Evolutionary conservation across 2,113 vertebrate genomes (phyloP).

Genomic region (Centropristis striata): DNA sequence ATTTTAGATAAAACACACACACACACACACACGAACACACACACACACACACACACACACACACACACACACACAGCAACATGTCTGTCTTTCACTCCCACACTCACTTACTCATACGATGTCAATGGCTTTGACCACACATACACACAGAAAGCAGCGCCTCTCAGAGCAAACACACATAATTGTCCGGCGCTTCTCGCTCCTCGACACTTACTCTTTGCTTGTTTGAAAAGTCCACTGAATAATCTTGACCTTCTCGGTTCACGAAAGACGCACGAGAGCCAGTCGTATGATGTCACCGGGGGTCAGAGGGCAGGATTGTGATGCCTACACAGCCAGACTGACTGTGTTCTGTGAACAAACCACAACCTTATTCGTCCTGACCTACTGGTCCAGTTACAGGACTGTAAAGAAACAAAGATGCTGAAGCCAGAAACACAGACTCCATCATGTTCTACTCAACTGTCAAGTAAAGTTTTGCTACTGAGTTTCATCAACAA

Average conservation of each 20-base stretch:
- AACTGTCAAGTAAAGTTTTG: background rate
- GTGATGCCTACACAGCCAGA: slow-evolving; percentile 71
- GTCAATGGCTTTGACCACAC: slow-evolving; percentile 25
- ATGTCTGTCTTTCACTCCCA: slow-evolving; percentile 12
- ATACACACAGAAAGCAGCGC: slow-evolving; percentile 50
- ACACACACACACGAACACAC: background rate
- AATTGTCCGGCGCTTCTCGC: slow-evolving; percentile 59
- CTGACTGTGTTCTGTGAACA: slow-evolving; percentile 54
- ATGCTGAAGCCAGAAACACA: slow-evolving; percentile 44
- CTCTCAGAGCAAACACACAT: slow-evolving; percentile 70
- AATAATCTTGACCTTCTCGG: slow-evolving; percentile 78
- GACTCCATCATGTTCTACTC: slow-evolving; percentile 37
- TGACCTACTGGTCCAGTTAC: slow-evolving; percentile 57
- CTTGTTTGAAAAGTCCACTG: slow-evolving; percentile 71
- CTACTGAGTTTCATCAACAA: background rate
- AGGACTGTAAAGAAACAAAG: slow-evolving; percentile 64
- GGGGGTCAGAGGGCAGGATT: slow-evolving; percentile 57
- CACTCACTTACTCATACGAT: slow-evolving; percentile 26
- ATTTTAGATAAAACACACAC: background rate
- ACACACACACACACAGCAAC: background rate
- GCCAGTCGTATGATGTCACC: slow-evolving; percentile 76
- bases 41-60: background rate
- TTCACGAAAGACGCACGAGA: slow-evolving; percentile 74
- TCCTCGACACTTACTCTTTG: slow-evolving; percentile 62
- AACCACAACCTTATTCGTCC: slow-evolving; percentile 45